These are phyloP conservation scores for Tor tambroides DNA, from an alignment of 2,113 vertebrate species.

Conservation along the genomic window DNA sequence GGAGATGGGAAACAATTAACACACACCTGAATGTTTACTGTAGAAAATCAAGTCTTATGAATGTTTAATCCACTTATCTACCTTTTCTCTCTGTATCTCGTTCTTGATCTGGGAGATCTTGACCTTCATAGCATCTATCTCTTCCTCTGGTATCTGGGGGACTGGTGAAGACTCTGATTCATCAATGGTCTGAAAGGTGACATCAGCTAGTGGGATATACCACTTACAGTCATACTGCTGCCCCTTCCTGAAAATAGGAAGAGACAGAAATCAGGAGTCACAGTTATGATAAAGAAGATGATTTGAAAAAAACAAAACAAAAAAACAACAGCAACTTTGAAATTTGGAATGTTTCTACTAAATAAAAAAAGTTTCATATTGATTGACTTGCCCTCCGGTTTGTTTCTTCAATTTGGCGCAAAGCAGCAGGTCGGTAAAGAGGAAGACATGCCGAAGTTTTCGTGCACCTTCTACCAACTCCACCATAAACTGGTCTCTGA, in stretches of 20 bases:
- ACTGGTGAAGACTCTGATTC: slow-evolving; percentile 87
- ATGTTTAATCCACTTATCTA: slow-evolving; percentile 57
- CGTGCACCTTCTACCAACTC: slow-evolving; percentile 95
- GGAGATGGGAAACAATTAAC: not conserved
- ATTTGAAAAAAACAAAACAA: too few relatives aligned
- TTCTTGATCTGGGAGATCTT: slow-evolving; percentile 98
- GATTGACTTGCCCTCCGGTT: slow-evolving; percentile 86
- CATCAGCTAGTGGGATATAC: slow-evolving; percentile 93
- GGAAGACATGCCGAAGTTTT: slow-evolving; percentile 65
- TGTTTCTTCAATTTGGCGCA: slow-evolving; percentile 99
- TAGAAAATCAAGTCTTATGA: not conserved
- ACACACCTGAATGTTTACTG: not conserved
- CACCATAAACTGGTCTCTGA: slow-evolving; percentile 98
- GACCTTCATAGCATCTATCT: slow-evolving; percentile 93
- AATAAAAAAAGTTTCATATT: not conserved
- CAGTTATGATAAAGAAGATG: not conserved
- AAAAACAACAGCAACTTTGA: not conserved
- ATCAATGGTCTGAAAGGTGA: slow-evolving; percentile 93
- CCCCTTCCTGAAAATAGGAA: slow-evolving; percentile 81
- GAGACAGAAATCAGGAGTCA: not conserved
- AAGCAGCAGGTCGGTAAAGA: slow-evolving; percentile 95
- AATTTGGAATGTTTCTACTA: not conserved
- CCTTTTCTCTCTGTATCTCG: slow-evolving; percentile 96
- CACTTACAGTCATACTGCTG: slow-evolving; percentile 98
- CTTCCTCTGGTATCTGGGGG: slow-evolving; percentile 91